Conservation (phyloP, 1,140 invertebrate genomes). For the Drosophila insularis region DNA sequence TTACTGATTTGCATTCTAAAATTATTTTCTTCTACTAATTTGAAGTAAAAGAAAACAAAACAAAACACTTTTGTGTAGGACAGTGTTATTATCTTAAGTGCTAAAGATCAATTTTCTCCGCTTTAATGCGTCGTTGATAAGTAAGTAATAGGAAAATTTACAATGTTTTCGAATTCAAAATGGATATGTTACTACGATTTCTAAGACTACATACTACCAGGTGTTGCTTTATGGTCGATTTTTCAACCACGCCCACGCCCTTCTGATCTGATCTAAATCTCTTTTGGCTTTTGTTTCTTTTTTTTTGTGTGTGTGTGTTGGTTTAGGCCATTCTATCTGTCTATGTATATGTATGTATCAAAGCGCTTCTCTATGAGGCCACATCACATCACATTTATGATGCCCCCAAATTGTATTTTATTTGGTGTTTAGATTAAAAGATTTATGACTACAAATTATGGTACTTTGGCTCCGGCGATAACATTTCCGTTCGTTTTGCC, state of each 20-base stretch:
- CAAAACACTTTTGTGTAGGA: no score
- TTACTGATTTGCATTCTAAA: no score
- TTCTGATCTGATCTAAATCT: background rate
- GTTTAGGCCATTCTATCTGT: background rate
- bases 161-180: background rate
- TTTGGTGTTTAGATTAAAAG: slow-evolving; percentile 79
- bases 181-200: background rate
- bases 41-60: no score
- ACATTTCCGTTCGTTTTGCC: slow-evolving; percentile 68
- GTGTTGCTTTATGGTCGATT: background rate
- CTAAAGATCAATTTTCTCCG: background rate
- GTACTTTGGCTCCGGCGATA: slow-evolving; percentile 72
- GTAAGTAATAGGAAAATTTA: background rate
- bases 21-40: no score
- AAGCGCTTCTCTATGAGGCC: slow-evolving; percentile 34
- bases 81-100: no score
- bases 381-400: slow-evolving; percentile 25
- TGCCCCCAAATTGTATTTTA: slow-evolving; percentile 67
- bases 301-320: no score
- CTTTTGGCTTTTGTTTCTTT: background rate
- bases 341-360: no score
- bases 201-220: no score
- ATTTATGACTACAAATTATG: slow-evolving; percentile 81
- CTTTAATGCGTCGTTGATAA: background rate
- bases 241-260: slow-evolving; percentile 1